Evolutionary conservation across 2,888 invertebrate species (phyloP), one percentile per base, ranked within the genome.

Genomic region (Catocala sponsa): DNA sequence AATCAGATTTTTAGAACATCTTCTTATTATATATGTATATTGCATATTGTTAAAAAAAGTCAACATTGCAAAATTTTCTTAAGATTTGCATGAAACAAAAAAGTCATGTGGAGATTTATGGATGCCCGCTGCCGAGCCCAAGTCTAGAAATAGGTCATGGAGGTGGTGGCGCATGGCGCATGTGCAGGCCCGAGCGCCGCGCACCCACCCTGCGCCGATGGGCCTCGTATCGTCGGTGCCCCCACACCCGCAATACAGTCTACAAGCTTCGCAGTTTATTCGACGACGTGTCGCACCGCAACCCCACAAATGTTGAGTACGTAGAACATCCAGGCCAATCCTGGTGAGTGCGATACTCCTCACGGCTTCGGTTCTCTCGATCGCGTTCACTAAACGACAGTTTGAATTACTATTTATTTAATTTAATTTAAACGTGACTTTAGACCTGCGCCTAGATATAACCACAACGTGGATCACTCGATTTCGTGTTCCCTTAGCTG

Each of bases 361-460:
- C 43, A 68, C 60, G 62, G 54, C 52, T 59, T 57, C 63, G 69
- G 58, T 67, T 74, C 61, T 58, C 69, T 67, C 75, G 63, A 62
- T 78, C 82, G 79, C 77, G 76, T 71, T 75, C 80, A 77, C 68
- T 74, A 74, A 76, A 69, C 77, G 65, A 71, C 72, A 71, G 72
- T 80, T 76, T 78, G 63, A 74, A 75, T 64, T 78, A 71, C 51
- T 60, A 65, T 75, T 78, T 81, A 71, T 75, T 82, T 83, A 64
- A 70, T 82, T 25, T 25, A 25, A 38, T 78, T 82, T 71, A 63
- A 80, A 75, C 78, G 84, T 83, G 83, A 77, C 63, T 78, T 84
- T 89, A 88, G 83, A 82, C 84, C 84, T 85, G 84, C 86, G 87
- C 82, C 87, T 91, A 88, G 88, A 88, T 87, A 79, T 87, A 79